Evolutionary conservation across 2,797 vertebrate species (phyloP), one percentile per base, ranked within the genome.

Genomic region (Phrynocephalus vlangalii): DNA sequence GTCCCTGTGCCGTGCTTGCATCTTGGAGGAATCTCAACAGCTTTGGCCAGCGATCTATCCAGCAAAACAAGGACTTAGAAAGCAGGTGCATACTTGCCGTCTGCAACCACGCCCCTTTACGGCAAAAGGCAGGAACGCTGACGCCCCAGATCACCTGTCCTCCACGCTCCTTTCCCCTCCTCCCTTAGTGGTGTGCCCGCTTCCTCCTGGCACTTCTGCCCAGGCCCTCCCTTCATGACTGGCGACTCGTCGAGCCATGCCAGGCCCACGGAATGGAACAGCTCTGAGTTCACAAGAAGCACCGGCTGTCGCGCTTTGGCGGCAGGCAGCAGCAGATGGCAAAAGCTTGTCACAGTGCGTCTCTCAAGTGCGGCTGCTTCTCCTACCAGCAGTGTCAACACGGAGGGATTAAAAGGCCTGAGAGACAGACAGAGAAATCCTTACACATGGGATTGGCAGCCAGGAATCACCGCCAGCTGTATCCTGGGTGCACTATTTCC

Each of bases 231-330:
- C 33, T 33, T 33, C 33, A 33, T 33, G 33, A 33, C 33, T 33
- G 33, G 33, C 33, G 33, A 33, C 33, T 33, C 33, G 33, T 1
- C 26, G 2, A 63, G 30, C 48, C 26, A 9, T 9, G 15, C 66
- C 15, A 24, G 26, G 87, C 28, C 66, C 67, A 66, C 50, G 48
- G 50, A 30, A 33, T 0, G 15, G 33, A 73, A 84, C 67, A 73
- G 82, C 75, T 71, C 63, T 63, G 18, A 50, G 60, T 88, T 33
- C 60, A 73, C 82, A 24, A 30, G 30, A 15, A 13, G 24, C 83
- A 26, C 24, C 76, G 73, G 87, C 82, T 79, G 82, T 79, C 87
- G 50, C 68, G 26, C 71, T 63, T 22, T 13, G 52, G 11, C 52
- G 28, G 52, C 28, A 6, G 38, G 68, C 33, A 73, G 44, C 76